phyloP scores from a whole-genome alignment of 2,888 invertebrate species.

The Adelognathus sp. region DNA sequence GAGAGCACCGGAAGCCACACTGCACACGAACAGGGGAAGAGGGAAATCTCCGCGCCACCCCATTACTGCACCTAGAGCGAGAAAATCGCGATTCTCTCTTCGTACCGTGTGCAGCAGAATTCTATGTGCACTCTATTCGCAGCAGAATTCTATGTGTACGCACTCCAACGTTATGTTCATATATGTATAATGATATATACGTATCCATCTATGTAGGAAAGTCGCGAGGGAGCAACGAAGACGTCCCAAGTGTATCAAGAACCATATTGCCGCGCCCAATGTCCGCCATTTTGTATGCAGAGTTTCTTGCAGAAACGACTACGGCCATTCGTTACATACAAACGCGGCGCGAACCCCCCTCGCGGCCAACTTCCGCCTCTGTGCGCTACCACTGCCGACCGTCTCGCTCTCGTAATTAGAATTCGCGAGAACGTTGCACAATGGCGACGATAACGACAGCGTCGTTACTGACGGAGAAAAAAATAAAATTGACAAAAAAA shows the following conservation, averaged over 20 bases:
- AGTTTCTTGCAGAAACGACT: conserved; percentile 34
- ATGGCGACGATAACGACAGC: conserved; percentile 29
- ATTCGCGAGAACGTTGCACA: not conserved
- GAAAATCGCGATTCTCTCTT: conserved; percentile 6
- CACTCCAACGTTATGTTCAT: not conserved
- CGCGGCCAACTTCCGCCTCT: conserved; percentile 25
- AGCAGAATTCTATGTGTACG: not conserved
- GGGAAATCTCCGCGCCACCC: conserved; percentile 1
- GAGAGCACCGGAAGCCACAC: conserved; percentile 1
- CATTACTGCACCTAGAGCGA: conserved; percentile 13
- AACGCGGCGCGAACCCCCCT: not conserved
- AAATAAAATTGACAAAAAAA: too few species aligned
- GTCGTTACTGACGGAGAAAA: not conserved
- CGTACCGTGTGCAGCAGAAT: not conserved
- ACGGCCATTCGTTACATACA: conserved; percentile 28
- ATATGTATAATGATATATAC: not conserved
- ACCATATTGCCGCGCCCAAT: conserved; percentile 45
- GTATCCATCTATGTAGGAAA: not conserved
- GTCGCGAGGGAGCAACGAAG: not conserved
- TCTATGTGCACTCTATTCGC: not conserved
- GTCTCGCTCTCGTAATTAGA: conserved; percentile 15
- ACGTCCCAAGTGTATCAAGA: conserved; percentile 11
- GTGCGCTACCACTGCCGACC: not conserved
- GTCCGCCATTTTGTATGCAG: conserved; percentile 52
- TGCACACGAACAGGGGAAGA: not conserved